Evolutionary conservation across 2,797 vertebrate genomes (phyloP), one percentile per base, ranked within the genome.

Genomic region (Oophaga sylvatica): DNA sequence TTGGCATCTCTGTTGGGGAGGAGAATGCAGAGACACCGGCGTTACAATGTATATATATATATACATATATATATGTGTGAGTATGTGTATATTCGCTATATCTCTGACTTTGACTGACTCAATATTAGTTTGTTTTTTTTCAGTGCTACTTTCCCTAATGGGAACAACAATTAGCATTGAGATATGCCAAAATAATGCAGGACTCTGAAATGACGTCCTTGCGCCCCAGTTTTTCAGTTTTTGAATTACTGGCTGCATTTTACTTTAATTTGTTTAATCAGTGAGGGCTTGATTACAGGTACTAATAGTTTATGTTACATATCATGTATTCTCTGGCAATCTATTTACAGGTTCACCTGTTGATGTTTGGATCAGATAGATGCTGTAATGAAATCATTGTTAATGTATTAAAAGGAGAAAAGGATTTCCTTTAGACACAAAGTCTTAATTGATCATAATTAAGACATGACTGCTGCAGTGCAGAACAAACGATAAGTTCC

Each of bases 371-470:
- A 87, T 87, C 80, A 87, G 86, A 87, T 87, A 82, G 80, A 56
- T 71, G 78, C 85, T 65, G 71, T 65, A 87, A 87, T 87, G 79
- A 81, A 65, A 82, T 81, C 63, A 70, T 87, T 87, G 59, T 76
- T 81, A 87, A 79, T 76, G 80, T 76, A 82, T 87, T 87, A 57
- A 77, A 31, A 75, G 45, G 65, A 81, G 80, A 45, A 65, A 75
- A 87, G 56, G 67, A 77, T 87, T 85, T 81, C 85, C 79, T 81
- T 81, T 81, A 67, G 70, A 82, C 82, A 41, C 62, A 48, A 86
- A 79, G 86, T 87, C 86, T 87, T 87, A 87, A 87, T 87, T 81
- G 68, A 82, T 81, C 41, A 67, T 87, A 87, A 87, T 87, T 87
- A 87, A 75, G 86, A 87, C 85, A 81, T 75, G 78, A 76, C 80